Base-by-base conservation (phyloP, 2,888 invertebrate species). In the Cordylochernes scorpioides region DNA sequence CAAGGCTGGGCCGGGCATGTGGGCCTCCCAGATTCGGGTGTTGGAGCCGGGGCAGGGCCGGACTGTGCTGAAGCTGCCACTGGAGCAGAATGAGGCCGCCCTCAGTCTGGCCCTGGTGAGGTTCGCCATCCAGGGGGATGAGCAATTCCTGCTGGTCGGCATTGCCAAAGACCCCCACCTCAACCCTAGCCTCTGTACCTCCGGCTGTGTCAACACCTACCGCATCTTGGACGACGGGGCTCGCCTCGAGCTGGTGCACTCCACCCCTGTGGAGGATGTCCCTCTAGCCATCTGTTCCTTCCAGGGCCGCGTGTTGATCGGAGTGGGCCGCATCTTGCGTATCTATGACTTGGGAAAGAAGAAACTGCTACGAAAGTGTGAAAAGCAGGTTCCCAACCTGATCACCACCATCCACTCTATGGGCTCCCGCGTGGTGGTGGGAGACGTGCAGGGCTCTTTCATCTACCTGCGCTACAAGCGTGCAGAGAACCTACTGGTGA, bases 331-430 rank as follows among this genome's bases (percentile, higher is more conserved):
- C 36, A 72, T 77, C 62, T 57, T 97, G 15, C 60, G 94, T 29
- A 63, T 99, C 19, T 99, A 97, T 50, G 94, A 97, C 49, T 65
- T 91, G 46, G 97, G 97, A 33, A 82, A 80, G 53, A 78, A 91
- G 53, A 97, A 97, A 53, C 58, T 97, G 32, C 55, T 97, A 25
- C 64, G 91, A 29, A 99, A 99, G 58, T 94, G 94, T 57, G 97
- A 99, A 57, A 99, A 70, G 67, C 86, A 91, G 59, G 74, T 97
- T 55, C 91, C 94, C 9, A 84, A 91, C 52, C 68, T 74, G 40
- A 78, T 97, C 40, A 73, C 78, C 1, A 77, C 77, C 42, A 77
- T 99, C 39, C 77, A 84, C 52, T 73, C 84, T 0, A 71, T 86
- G 55, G 88, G 94, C 2, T 77, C 84, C 48, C 65, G 97, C 33